Evolutionary conservation across 2,888 invertebrate genomes (phyloP).

Genomic region (Craniophora ligustri): DNA sequence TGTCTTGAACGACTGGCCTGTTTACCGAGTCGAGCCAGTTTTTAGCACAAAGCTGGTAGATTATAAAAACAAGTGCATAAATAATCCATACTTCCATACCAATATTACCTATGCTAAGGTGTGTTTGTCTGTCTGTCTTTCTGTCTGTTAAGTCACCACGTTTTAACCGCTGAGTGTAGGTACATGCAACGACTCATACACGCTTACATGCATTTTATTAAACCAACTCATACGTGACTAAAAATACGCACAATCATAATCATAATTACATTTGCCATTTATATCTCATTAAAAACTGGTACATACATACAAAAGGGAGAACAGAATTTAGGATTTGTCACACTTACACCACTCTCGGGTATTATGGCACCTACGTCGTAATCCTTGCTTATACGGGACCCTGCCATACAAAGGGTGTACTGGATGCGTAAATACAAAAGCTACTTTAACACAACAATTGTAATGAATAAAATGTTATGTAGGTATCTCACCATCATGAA

Average conservation of each 20-base stretch:
- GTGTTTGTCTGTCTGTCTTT: no score
- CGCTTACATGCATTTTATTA: no score
- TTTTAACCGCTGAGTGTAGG: no score
- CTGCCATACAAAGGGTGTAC: constrained; percentile 20
- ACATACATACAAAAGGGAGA: constrained; percentile 24
- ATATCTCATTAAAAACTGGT: constrained; percentile 40
- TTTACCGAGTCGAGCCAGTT: neutral
- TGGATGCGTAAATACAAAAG: constrained; percentile 16
- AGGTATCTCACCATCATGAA: no score
- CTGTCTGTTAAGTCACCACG: no score
- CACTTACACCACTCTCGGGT: constrained; percentile 41
- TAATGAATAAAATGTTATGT: no score
- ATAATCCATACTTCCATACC: constrained; percentile 37
- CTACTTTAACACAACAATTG: neutral
- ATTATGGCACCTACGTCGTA: constrained; percentile 50
- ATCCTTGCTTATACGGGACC: constrained; percentile 37
- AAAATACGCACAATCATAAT: constrained; percentile 30
- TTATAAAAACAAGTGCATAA: constrained; percentile 5
- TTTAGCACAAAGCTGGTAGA: neutral
- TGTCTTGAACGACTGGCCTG: constrained; percentile 8
- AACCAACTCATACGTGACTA: constrained; percentile 38
- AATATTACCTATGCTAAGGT: constrained; percentile 46
- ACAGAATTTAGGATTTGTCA: constrained; percentile 49
- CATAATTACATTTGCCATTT: constrained; percentile 46
- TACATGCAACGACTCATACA: no score